Percentiles rank a stretch among this genome's conserved stretches.
Evolutionary conservation across 2,888 invertebrate species (phyloP).

Genomic region (Dasypolia templi): DNA sequence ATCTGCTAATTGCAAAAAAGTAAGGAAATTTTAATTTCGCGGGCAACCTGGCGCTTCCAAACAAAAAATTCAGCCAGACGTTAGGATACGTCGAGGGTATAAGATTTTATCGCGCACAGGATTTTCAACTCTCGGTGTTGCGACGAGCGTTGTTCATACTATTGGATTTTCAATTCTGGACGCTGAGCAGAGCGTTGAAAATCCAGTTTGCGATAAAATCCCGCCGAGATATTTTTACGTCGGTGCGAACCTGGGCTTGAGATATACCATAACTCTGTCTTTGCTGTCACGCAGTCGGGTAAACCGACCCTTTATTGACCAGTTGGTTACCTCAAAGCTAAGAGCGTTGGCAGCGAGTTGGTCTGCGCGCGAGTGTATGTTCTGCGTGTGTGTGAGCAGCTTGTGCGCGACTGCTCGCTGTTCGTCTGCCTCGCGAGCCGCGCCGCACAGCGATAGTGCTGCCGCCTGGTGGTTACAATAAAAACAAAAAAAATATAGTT

Average conservation of each 20-base stretch:
- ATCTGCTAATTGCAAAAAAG: too few relatives aligned
- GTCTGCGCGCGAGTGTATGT: slow-evolving; percentile 92
- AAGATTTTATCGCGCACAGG: too few relatives aligned
- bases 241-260: too few relatives aligned
- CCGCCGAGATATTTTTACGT: too few relatives aligned
- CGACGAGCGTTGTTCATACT: too few relatives aligned
- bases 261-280: neutral
- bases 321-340: slow-evolving; percentile 91
- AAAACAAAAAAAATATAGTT: neutral
- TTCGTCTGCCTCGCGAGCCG: slow-evolving; percentile 95
- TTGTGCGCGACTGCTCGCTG: slow-evolving; percentile 93
- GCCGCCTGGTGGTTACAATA: slow-evolving; percentile 85
- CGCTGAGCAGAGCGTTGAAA: too few relatives aligned
- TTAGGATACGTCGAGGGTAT: neutral
- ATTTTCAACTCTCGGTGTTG: too few relatives aligned
- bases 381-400: slow-evolving; percentile 87
- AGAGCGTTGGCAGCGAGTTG: slow-evolving; percentile 93
- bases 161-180: too few relatives aligned
- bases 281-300: neutral
- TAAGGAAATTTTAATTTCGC: too few relatives aligned
- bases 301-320: neutral
- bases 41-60: too few relatives aligned
- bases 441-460: slow-evolving; percentile 94
- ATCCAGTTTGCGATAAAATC: too few relatives aligned
- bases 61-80: neutral